Conservation (phyloP, 2,888 invertebrate species). For the Trachelus troglodyta region DNA sequence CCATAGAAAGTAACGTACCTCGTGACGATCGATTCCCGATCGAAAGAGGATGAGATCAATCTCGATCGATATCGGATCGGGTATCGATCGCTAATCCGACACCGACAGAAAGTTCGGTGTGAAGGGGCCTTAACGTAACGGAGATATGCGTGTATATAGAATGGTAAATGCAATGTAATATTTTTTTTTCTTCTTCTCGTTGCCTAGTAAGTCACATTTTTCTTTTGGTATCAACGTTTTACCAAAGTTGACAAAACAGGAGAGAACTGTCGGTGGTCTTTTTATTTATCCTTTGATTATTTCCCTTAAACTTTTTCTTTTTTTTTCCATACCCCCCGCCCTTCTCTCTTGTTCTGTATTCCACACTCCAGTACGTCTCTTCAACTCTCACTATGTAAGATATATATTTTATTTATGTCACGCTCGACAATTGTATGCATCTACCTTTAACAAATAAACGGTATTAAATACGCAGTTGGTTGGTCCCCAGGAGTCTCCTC, state of each 20-base stretch:
- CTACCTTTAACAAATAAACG: constrained; percentile 21
- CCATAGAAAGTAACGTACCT: constrained; percentile 14
- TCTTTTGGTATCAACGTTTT: constrained; percentile 35
- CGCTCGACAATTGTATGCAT: constrained; percentile 35
- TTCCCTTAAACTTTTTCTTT: constrained; percentile 21
- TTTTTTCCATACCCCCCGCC: constrained; percentile 6
- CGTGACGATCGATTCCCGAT: neutral
- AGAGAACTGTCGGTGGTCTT: constrained; percentile 2
- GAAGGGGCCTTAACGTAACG: constrained; percentile 17
- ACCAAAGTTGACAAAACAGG: constrained; percentile 38
- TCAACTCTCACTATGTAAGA: constrained; percentile 42
- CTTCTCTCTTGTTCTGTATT: constrained; percentile 21
- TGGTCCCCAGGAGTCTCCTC: neutral
- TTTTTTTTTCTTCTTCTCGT: neutral
- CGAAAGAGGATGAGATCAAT: neutral
- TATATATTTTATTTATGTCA: constrained; percentile 49
- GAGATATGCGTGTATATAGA: constrained; percentile 10
- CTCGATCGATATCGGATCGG: neutral
- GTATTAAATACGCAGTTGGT: constrained; percentile 9
- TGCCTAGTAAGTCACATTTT: constrained; percentile 3
- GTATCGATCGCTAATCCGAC: neutral
- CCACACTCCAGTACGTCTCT: constrained; percentile 19
- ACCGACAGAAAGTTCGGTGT: constrained; percentile 12
- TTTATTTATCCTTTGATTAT: constrained; percentile 15
- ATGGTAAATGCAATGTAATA: neutral